A percentile compares a stretch with the other conserved stretches of the same genome.
phyloP scores from a whole-genome alignment of 2,797 vertebrate genomes.

The Gymnodraco acuticeps region DNA sequence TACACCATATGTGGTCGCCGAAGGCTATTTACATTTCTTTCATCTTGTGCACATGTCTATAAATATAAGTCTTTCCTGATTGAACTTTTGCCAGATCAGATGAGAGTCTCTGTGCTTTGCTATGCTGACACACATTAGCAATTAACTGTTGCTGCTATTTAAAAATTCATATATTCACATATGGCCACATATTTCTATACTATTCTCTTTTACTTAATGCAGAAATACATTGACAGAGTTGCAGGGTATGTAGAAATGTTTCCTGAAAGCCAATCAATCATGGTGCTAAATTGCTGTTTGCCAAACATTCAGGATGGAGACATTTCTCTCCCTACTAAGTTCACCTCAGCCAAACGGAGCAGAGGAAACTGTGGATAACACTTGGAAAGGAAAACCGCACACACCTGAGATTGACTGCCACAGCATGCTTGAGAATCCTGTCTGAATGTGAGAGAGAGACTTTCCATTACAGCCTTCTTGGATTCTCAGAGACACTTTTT shows the following conservation, averaged over 20 bases:
- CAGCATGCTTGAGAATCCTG: not conserved
- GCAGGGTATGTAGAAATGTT: conserved; percentile 12
- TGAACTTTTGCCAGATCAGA: not conserved
- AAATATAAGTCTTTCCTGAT: too few species aligned
- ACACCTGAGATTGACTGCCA: conserved; percentile 39
- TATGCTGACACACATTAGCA: conserved; percentile 8
- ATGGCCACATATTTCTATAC: not conserved
- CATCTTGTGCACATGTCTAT: too few species aligned
- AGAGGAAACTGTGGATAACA: not conserved
- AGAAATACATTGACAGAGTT: conserved; percentile 11
- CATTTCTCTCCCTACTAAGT: not conserved
- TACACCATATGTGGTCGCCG: too few species aligned
- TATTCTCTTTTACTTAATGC: not conserved
- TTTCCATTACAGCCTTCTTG: conserved; percentile 15
- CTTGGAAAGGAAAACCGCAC: conserved; percentile 6
- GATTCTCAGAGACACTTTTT: conserved; percentile 26
- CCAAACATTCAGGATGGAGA: not conserved
- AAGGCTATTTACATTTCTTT: too few species aligned
- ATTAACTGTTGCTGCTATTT: conserved; percentile 9
- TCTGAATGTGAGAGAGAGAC: conserved; percentile 24
- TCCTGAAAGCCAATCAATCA: conserved; percentile 10
- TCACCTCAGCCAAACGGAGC: not conserved
- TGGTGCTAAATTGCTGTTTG: conserved; percentile 11
- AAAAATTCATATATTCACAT: conserved; percentile 12
- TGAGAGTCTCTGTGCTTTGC: conserved; percentile 1